Evolutionary conservation across 2,113 vertebrate genomes (phyloP).

Genomic region (Dipodomys spectabilis): DNA sequence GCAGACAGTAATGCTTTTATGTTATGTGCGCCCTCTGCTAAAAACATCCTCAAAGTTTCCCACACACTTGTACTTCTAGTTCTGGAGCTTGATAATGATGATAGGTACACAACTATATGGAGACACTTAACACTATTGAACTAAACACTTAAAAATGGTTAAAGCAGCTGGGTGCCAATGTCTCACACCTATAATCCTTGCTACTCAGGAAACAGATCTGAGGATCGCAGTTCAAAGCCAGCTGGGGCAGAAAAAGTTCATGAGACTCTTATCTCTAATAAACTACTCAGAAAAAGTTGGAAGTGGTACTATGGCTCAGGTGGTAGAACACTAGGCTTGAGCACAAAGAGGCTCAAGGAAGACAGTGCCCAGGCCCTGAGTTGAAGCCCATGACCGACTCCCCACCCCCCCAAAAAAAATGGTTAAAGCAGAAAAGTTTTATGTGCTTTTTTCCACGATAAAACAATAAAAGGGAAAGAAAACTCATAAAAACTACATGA

Average conservation of each 20-base stretch:
- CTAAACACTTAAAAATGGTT: not conserved
- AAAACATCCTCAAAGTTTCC: constrained; percentile 2
- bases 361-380: too few relatives aligned
- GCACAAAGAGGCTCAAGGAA: too few relatives aligned
- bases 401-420: not conserved
- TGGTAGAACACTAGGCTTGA: too few relatives aligned
- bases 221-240: too few relatives aligned
- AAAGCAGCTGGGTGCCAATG: not conserved
- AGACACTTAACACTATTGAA: not conserved
- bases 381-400: too few relatives aligned
- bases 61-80: constrained; percentile 22
- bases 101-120: not conserved
- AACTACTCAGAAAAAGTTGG: too few relatives aligned
- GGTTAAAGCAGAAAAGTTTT: not conserved
- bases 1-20: not conserved
- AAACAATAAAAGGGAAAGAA: not conserved
- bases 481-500: not conserved
- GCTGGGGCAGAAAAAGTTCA: too few relatives aligned
- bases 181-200: too few relatives aligned
- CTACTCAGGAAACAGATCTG: too few relatives aligned
- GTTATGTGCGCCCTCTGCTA: not conserved
- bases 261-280: too few relatives aligned
- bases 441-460: not conserved
- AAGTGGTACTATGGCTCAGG: too few relatives aligned
- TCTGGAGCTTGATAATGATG: not conserved